Base-by-base conservation (phyloP, 2,113 vertebrate genomes). In the Megalops atlanticus region DNA sequence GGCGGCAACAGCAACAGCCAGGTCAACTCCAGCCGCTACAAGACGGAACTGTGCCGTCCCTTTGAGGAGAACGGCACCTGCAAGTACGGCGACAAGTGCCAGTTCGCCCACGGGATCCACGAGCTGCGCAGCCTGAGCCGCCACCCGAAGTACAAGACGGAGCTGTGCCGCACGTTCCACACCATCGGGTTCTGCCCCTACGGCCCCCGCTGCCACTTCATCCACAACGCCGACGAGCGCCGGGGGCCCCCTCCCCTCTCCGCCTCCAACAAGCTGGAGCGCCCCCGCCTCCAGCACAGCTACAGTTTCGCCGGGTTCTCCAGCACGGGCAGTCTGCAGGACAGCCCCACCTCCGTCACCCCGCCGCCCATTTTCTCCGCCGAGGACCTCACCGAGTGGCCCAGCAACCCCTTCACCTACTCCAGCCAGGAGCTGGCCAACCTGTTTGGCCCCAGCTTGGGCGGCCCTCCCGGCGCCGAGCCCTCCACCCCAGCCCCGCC, bases 141-240 rank as follows among this genome's bases (percentile, higher is more conserved):
- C 80, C 98, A 99, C 82, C 98, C 97, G 91, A 99, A 99, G 89
- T 99, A 99, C 95, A 99, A 99, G 92, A 99, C 98, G 0, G 98
- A 99, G 95, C 96, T 99, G 85, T 99, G 98, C 93, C 97, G 98
- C 94, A 99, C 98, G 87, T 99, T 99, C 94, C 98, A 99, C 92
- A 99, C 97, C 93, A 99, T 99, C 33, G 98, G 98, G 38, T 99
- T 98, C 92, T 99, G 97, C 89, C 98, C 97, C 0, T 99, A 99
- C 0, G 97, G 98, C 87, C 97, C 98, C 3, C 96, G 98, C 87
- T 99, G 98, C 93, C 98, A 99, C 92, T 99, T 99, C 95, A 99
- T 99, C 90, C 98, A 99, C 92, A 99, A 98, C 1, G 97, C 97
- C 0, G 98, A 99, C 89, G 97, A 99, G 91, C 96, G 97, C 78